phyloP scores from a whole-genome alignment of 2,113 vertebrate species.

The Hystrix cristata region DNA sequence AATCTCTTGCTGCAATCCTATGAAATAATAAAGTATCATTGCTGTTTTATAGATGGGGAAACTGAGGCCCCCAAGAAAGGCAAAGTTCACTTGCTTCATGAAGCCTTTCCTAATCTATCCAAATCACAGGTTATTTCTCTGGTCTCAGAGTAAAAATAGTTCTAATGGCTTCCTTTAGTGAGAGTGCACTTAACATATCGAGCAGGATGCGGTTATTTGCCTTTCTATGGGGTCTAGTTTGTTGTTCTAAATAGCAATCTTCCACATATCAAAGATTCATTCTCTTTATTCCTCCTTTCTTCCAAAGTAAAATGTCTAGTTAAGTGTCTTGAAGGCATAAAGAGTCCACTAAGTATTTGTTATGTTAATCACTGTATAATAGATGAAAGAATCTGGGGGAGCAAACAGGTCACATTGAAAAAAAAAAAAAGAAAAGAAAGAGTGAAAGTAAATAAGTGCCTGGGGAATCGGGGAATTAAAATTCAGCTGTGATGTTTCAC shows the following conservation, averaged over 20 bases:
- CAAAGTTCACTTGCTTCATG: background rate
- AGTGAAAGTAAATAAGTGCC: background rate
- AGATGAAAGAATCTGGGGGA: background rate
- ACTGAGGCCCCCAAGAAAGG: background rate
- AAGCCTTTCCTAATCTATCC: background rate
- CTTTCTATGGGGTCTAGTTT: background rate
- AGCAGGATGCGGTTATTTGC: background rate
- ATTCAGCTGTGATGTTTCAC: slow-evolving; percentile 43
- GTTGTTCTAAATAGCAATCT: background rate
- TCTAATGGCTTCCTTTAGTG: background rate
- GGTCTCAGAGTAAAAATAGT: background rate
- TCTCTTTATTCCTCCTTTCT: slow-evolving; percentile 7
- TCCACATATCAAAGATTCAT: background rate
- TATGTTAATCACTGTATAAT: background rate
- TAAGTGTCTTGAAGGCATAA: background rate
- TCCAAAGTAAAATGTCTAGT: background rate
- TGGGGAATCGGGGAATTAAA: background rate
- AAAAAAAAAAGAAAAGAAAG: background rate
- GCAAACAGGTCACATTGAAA: background rate
- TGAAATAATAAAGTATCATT: background rate
- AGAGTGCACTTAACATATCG: background rate
- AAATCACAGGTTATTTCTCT: background rate
- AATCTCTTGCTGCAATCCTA: background rate
- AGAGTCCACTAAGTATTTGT: background rate
- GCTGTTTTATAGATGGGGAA: slow-evolving; percentile 41